Percentiles rank a stretch among this genome's conserved stretches.
Evolutionary conservation across 2,797 vertebrate species (phyloP).

Genomic region (Enteromius radiatus): DNA sequence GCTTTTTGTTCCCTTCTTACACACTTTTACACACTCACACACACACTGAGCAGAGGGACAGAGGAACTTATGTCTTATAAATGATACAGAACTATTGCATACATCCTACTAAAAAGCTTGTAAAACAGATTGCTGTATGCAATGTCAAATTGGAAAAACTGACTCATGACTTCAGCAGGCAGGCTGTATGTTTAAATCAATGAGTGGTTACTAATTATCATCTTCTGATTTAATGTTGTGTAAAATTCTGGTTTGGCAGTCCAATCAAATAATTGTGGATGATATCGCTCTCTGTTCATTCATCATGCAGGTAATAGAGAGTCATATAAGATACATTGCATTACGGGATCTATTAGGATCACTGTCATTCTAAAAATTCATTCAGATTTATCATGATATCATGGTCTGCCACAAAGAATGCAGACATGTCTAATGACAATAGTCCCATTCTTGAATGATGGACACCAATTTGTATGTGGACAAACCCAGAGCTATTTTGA

Average conservation of each 20-base stretch:
- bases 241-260: background rate
- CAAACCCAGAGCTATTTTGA: background rate
- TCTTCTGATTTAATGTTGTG: background rate
- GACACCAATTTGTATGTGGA: too few species aligned
- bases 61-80: background rate
- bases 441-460: background rate
- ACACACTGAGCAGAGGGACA: background rate
- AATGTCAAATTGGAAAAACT: background rate
- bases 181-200: background rate
- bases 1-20: conserved; percentile 65
- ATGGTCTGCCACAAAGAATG: background rate
- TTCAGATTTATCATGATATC: too few species aligned
- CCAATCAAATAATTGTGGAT: background rate
- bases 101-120: background rate
- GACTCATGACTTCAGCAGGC: background rate
- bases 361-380: background rate
- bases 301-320: background rate
- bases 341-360: background rate
- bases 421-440: background rate
- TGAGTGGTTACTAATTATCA: background rate
- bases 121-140: background rate
- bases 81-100: background rate
- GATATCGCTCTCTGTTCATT: background rate
- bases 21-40: background rate
- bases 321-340: background rate